A percentile compares a stretch with the other conserved stretches of the same genome.
These are phyloP conservation scores for Ornithorhynchus anatinus DNA, from an alignment of 2,113 vertebrate genomes.

Conservation along the genomic window DNA sequence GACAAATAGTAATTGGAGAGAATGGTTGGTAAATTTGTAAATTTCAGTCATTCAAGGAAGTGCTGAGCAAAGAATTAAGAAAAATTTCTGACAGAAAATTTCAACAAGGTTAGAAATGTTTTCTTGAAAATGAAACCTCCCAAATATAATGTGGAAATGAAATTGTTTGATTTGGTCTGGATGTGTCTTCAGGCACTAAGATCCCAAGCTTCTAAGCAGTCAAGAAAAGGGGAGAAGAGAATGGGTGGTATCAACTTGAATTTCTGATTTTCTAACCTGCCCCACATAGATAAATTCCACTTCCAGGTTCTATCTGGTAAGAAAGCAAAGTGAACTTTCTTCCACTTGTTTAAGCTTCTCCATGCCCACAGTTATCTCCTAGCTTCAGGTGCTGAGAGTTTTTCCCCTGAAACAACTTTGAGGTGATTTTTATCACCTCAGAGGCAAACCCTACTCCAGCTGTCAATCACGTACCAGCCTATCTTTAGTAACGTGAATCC, in stretches of 20 bases:
- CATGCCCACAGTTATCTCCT: no score
- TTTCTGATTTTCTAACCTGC: neutral
- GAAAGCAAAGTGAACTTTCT: neutral
- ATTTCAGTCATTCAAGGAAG: neutral
- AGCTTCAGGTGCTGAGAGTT: no score
- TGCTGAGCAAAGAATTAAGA: neutral
- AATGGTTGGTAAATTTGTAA: conserved; percentile 5
- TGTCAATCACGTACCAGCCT: no score
- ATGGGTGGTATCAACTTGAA: neutral
- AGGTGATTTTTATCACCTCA: no score
- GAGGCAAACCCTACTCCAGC: no score
- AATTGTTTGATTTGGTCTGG: neutral
- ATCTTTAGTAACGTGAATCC: no score
- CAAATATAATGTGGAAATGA: conserved; percentile 22
- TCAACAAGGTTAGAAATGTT: neutral
- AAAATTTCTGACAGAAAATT: neutral
- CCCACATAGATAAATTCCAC: neutral
- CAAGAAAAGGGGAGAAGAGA: neutral
- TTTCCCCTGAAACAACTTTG: no score
- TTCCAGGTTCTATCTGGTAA: neutral
- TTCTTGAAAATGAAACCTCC: conserved; percentile 21
- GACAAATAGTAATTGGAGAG: conserved; percentile 24
- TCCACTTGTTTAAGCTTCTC: neutral
- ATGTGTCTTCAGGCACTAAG: neutral
- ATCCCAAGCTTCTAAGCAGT: neutral